A percentile compares a stretch with the other conserved stretches of the same genome.
phyloP scores from a whole-genome alignment of 92 coral and sea anemone species.

The Parazoanthus swiftii region DNA sequence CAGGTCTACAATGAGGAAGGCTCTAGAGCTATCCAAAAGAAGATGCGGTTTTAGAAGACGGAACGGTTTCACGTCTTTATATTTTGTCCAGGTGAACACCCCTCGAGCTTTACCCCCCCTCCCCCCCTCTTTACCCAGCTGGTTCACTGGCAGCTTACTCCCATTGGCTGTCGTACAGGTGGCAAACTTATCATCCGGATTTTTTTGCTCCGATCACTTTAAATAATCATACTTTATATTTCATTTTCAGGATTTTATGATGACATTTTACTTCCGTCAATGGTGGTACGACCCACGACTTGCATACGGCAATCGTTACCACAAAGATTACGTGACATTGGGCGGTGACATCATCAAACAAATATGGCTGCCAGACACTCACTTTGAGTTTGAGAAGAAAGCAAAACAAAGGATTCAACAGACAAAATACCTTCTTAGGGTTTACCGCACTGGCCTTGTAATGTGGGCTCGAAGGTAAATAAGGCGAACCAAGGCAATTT shows the following conservation, averaged over 20 bases:
- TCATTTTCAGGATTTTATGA: slow-evolving; percentile 33
- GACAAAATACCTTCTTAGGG: slow-evolving; percentile 40
- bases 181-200: no score
- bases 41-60: no score
- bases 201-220: no score
- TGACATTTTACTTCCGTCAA: slow-evolving; percentile 48
- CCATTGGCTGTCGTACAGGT: no score
- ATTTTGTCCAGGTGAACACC: no score
- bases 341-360: slow-evolving; percentile 40
- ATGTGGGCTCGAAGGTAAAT: slow-evolving; percentile 43
- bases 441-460: slow-evolving; percentile 26
- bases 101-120: no score
- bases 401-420: slow-evolving; percentile 41
- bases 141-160: no score
- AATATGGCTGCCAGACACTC: slow-evolving; percentile 51
- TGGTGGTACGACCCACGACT: slow-evolving; percentile 49
- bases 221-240: neutral
- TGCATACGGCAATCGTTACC: slow-evolving; percentile 45
- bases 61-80: no score
- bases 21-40: no score
- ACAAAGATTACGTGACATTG: slow-evolving; percentile 38
- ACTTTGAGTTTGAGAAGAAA: slow-evolving; percentile 45
- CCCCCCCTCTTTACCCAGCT: no score
- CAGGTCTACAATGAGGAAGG: no score
- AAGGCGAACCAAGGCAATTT: neutral